Evolutionary conservation across 2,888 invertebrate species (phyloP), one percentile per base, ranked within the genome.

Genomic region (Synergus japonicus): DNA sequence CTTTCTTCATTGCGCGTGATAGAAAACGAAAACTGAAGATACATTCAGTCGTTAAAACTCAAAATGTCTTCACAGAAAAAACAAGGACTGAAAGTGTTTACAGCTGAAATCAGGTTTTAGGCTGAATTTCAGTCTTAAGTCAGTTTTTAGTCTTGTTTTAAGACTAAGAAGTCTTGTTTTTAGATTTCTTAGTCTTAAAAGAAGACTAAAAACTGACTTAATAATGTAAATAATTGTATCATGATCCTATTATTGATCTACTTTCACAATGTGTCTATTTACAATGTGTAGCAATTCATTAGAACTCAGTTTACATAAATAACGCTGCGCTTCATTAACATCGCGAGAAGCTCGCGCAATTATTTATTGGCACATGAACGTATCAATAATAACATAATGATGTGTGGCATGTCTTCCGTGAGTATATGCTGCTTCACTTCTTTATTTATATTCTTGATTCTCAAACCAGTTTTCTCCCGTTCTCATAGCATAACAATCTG

Each of bases 311-410:
- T 69, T 49, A n/a, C 69, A 69, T 54, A 41, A 54, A 73, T 73
- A 41, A 73, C 54, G 5, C 4, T 37, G 12, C 15, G 54, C 13
- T 37, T 73, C n/a, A 29, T 49, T 73, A 73, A 54, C 37, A 73
- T 54, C 37, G 37, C 54, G 41, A 73, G 73, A 73, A 73, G 73
- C 73, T 73, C 54, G n/a, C 73, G 54, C 54, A 73, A 73, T 73
- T 73, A 73, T 73, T 73, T 73, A 73, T 73, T 73, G 73, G 54
- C 73, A 49, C 54, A 54, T 29, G 73, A 73, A 49, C 54, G 41
- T 37, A 54, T 73, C 49, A 49, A 69, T 69, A 49, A 69, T 69
- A 69, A 49, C 10, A 37, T 73, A 37, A 69, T 69, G 15, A 73
- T 54, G 73, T 49, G 73, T 49, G 54, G 41, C 37, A 73, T 73